Evolutionary conservation across 2,113 vertebrate species (phyloP).

Genomic region (Leucoraja erinaceus): DNA sequence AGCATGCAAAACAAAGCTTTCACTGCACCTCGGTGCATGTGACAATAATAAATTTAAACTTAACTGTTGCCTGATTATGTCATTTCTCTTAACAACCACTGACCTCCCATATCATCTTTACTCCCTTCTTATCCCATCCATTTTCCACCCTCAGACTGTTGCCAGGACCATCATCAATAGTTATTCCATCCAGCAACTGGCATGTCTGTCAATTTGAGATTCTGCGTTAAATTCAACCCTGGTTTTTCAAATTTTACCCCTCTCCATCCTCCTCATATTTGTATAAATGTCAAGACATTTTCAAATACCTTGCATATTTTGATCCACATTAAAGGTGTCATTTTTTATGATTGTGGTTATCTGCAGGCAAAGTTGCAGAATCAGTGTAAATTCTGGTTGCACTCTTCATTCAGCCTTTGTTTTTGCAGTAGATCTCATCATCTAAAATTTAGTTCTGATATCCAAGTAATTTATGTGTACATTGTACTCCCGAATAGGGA

Average conservation of each 20-base stretch:
- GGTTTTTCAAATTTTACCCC: not conserved
- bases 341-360: not conserved
- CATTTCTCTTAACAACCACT: no score
- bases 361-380: not conserved
- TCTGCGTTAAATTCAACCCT: not conserved
- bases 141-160: no score
- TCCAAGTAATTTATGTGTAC: not conserved
- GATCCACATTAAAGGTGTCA: not conserved
- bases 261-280: not conserved
- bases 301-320: not conserved
- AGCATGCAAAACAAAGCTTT: no score
- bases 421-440: not conserved
- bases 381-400: not conserved
- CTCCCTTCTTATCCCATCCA: not conserved
- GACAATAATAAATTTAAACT: no score
- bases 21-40: no score
- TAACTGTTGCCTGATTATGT: not conserved
- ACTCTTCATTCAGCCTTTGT: not conserved
- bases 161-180: not conserved
- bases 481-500: not conserved
- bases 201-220: not conserved
- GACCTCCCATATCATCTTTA: not conserved
- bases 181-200: not conserved
- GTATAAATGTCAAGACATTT: not conserved
- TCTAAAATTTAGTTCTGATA: not conserved